Evolutionary conservation across 2,113 vertebrate species (phyloP).

Genomic region (Pithys albifrons): DNA sequence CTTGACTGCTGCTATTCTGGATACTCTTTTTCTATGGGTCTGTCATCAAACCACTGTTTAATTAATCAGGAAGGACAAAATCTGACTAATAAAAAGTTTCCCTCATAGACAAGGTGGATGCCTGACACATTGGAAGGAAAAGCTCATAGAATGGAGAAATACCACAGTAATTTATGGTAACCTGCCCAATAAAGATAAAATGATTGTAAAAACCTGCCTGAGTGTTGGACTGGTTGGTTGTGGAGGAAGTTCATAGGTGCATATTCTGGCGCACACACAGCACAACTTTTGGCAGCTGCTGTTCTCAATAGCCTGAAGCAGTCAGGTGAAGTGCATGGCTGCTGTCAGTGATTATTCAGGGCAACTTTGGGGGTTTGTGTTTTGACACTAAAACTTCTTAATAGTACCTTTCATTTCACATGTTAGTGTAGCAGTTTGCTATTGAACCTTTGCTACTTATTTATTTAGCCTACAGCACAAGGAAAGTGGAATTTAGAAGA

Average conservation of each 20-base stretch:
- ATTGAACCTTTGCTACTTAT: accelerated
- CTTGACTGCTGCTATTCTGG: background rate
- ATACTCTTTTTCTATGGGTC: background rate
- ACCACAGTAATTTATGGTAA: background rate
- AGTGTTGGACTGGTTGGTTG: background rate
- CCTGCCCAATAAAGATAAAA: background rate
- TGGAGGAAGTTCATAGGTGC: background rate
- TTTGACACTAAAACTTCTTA: background rate
- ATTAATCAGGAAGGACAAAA: background rate
- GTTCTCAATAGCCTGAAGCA: background rate
- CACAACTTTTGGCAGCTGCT: background rate
- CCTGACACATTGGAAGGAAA: background rate
- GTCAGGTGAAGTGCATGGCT: background rate
- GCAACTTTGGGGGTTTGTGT: background rate
- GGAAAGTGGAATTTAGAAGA: background rate
- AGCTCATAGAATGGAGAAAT: background rate
- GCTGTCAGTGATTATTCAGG: background rate
- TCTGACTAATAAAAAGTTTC: background rate
- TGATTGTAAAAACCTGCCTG: background rate
- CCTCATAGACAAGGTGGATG: accelerated
- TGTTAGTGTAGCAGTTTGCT: background rate
- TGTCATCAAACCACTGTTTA: background rate
- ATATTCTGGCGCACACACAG: background rate
- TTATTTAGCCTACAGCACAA: background rate
- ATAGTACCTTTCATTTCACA: background rate